Evolutionary conservation across 2,113 vertebrate species (phyloP).

Genomic region (Pelecanoides urinatrix): DNA sequence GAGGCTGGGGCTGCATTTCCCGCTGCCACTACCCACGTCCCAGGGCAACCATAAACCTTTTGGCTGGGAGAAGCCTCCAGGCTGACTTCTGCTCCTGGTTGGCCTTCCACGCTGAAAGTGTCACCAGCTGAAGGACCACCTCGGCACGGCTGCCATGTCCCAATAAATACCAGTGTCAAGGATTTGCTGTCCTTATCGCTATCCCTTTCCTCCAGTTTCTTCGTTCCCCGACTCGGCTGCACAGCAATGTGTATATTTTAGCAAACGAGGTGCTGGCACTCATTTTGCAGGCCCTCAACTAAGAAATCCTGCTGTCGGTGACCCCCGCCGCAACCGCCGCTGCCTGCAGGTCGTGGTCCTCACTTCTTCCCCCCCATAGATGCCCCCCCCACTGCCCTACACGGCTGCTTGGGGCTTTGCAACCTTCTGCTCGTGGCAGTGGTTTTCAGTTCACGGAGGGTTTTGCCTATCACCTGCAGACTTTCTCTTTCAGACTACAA

Average conservation of each 20-base stretch:
- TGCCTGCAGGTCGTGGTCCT: not conserved
- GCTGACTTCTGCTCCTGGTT: not conserved
- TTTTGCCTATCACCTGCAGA: not conserved
- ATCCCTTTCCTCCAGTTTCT: not conserved
- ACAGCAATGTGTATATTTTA: not conserved
- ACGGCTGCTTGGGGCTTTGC: not conserved
- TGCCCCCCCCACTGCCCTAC: not conserved
- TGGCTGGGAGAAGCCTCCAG: not conserved
- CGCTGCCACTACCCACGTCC: not conserved
- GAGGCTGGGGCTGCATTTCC: not conserved
- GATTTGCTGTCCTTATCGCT: not conserved
- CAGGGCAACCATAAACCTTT: not conserved
- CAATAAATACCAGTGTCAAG: not conserved
- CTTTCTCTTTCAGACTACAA: conserved; percentile 7
- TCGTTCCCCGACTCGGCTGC: not conserved
- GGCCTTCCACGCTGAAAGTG: not conserved
- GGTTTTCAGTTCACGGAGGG: not conserved
- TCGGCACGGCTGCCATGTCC: not conserved
- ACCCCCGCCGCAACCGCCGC: accelerated
- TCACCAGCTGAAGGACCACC: not conserved
- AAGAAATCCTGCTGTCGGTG: not conserved
- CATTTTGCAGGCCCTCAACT: not conserved
- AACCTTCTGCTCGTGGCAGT: not conserved
- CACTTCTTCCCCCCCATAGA: accelerated
- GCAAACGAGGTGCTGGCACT: accelerated